phyloP scores from a whole-genome alignment of 2,888 invertebrate species.

The Cosmorhoe ocellata region DNA sequence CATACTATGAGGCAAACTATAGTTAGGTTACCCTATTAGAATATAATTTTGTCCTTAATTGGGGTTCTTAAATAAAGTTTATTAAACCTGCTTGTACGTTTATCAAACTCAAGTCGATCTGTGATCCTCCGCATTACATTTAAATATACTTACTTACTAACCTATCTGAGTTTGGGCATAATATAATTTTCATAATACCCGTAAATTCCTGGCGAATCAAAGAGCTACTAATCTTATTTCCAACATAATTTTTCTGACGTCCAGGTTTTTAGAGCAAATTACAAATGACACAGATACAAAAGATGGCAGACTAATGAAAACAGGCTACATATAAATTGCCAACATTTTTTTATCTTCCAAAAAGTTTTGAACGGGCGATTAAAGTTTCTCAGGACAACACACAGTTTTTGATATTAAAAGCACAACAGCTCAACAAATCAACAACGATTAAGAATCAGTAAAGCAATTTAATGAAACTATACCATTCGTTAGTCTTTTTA shows the following conservation, averaged over 20 bases:
- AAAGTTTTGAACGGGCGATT: no score
- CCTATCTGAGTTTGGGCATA: slow-evolving; percentile 30
- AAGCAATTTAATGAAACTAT: no score
- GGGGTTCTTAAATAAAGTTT: no score
- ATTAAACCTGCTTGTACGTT: slow-evolving; percentile 1
- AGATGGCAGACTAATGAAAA: slow-evolving; percentile 69
- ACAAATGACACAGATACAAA: slow-evolving; percentile 47
- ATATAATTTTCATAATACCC: slow-evolving; percentile 42
- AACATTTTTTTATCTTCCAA: slow-evolving; percentile 49
- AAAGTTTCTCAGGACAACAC: no score
- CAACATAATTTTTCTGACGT: slow-evolving; percentile 56
- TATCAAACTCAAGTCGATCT: slow-evolving; percentile 19
- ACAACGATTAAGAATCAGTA: no score
- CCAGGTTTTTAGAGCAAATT: slow-evolving; percentile 29
- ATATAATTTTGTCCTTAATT: no score
- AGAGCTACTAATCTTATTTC: slow-evolving; percentile 54
- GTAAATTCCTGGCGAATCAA: slow-evolving; percentile 41
- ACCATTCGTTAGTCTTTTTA: no score
- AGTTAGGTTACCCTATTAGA: background rate
- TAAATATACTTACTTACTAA: no score
- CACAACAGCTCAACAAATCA: no score
- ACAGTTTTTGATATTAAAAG: no score
- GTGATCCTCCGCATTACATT: slow-evolving; percentile 19
- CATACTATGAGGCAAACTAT: no score
- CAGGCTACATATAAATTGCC: slow-evolving; percentile 60